Base-by-base conservation (phyloP, 2,797 vertebrate species). In the Crenichthys baileyi region DNA sequence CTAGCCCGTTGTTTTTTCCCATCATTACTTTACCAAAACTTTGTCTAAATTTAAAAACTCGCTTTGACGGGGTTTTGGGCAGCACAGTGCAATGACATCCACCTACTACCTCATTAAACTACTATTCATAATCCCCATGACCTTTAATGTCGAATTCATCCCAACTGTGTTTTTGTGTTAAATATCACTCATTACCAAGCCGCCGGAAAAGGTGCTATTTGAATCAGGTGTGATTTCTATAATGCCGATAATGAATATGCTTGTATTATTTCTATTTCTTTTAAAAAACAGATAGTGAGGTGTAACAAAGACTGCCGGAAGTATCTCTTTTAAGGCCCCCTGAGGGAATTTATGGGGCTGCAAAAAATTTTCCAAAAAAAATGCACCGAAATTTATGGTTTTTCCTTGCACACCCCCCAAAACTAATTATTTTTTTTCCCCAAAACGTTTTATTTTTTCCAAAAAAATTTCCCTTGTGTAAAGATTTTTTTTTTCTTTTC, bases 21-120 rank as follows among this genome's bases (percentile, higher is more conserved):
- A 82, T 93, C 86, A 93, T 94, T n/a, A n/a, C n/a, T n/a, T n/a
- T n/a, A n/a, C n/a, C n/a, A n/a, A n/a, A n/a, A n/a, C n/a, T n/a
- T n/a, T n/a, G n/a, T n/a, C n/a, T n/a, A n/a, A n/a, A n/a, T n/a
- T n/a, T n/a, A n/a, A n/a, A n/a, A n/a, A n/a, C n/a, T n/a, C n/a
- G 63, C 83, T 82, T 80, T 41, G 79, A 84, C 77, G 82, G n/a
- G 56, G 82, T 86, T 86, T 76, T 78, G 75, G 77, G 87, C 81
- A 80, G 81, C 77, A 75, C 73, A 60, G 83, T 90, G 87, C 89
- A 80, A 76, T 63, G 48, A 80, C 82, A 87, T 90, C 83, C 79
- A 86, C 85, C 87, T 77, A 67, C 83, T 83, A 77, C 84, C 85
- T 92, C 90, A 92, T 92, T 92, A 90, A 92, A 88, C 72, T 76